A percentile compares a stretch with the other conserved stretches of the same genome.
Conservation (phyloP, 2,797 vertebrate species). For the Rhynchonycteris naso region DNA sequence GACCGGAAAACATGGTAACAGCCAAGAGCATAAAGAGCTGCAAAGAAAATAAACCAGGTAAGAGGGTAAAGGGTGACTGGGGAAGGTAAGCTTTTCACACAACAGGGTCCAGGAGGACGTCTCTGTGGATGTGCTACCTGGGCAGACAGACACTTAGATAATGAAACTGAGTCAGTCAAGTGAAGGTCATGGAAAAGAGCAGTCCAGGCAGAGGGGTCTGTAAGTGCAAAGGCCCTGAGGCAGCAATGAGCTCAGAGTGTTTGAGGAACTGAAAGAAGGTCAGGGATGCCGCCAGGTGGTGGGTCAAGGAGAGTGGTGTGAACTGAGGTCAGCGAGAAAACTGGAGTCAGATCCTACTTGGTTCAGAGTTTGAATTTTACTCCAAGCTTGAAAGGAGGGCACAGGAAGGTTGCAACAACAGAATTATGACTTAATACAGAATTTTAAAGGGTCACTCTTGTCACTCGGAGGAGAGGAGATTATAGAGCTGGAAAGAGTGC, state of each 20-base stretch:
- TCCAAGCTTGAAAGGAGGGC: background rate
- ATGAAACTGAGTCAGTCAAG: background rate
- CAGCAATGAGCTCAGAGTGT: background rate
- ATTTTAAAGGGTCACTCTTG: background rate
- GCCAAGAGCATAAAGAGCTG: background rate
- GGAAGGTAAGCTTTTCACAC: background rate
- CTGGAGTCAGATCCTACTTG: rapidly evolving
- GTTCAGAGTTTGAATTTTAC: background rate
- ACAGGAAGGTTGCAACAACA: background rate
- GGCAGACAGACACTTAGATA: background rate
- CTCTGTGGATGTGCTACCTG: background rate
- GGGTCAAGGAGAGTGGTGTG: background rate
- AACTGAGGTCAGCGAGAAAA: background rate
- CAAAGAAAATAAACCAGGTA: background rate
- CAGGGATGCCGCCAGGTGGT: background rate
- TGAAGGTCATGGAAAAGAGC: background rate
- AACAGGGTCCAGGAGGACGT: background rate
- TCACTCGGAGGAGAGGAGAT: background rate
- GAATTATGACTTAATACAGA: background rate
- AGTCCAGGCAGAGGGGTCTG: background rate
- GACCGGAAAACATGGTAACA: background rate
- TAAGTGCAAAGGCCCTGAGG: background rate
- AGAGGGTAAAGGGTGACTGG: background rate
- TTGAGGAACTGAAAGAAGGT: background rate
- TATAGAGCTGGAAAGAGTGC: background rate